These are phyloP conservation scores for Hucho hucho DNA, from an alignment of 2,113 vertebrate species.

Conservation along the genomic window DNA sequence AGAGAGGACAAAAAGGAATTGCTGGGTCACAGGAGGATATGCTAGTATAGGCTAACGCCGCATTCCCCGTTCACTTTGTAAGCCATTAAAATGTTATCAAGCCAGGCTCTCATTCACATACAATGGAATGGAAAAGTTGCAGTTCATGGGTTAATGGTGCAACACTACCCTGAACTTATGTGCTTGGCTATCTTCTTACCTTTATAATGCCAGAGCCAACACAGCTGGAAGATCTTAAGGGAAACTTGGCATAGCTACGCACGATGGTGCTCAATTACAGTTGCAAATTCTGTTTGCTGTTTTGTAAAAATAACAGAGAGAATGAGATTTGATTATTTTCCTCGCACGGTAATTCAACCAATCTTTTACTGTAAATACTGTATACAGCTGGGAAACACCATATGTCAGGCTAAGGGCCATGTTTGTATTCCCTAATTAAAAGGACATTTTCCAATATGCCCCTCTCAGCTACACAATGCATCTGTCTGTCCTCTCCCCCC, in stretches of 20 bases:
- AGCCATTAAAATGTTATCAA: neutral
- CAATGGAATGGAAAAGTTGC: neutral
- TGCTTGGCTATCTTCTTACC: neutral
- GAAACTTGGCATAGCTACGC: constrained; percentile 38
- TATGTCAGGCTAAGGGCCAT: constrained; percentile 47
- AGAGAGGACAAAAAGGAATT: too few relatives aligned
- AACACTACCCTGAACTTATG: too few relatives aligned
- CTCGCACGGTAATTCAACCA: constrained; percentile 57
- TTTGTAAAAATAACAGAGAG: constrained; percentile 55
- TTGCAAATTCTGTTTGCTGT: constrained; percentile 55
- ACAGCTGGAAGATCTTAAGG: constrained; percentile 56
- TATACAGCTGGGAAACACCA: constrained; percentile 49
- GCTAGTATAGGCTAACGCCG: too few relatives aligned
- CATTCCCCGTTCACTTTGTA: too few relatives aligned
- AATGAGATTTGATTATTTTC: constrained; percentile 42
- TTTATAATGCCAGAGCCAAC: neutral
- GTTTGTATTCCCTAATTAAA: constrained; percentile 65
- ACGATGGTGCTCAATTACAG: constrained; percentile 47
- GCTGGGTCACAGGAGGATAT: too few relatives aligned
- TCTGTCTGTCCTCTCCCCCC: constrained; percentile 45
- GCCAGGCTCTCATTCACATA: neutral
- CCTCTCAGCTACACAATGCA: constrained; percentile 39
- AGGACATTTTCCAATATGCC: constrained; percentile 44
- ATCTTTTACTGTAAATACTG: constrained; percentile 62
- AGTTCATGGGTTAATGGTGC: too few relatives aligned